Base-by-base conservation (phyloP, 2,888 invertebrate genomes). In the Eristalis arbustorum region DNA sequence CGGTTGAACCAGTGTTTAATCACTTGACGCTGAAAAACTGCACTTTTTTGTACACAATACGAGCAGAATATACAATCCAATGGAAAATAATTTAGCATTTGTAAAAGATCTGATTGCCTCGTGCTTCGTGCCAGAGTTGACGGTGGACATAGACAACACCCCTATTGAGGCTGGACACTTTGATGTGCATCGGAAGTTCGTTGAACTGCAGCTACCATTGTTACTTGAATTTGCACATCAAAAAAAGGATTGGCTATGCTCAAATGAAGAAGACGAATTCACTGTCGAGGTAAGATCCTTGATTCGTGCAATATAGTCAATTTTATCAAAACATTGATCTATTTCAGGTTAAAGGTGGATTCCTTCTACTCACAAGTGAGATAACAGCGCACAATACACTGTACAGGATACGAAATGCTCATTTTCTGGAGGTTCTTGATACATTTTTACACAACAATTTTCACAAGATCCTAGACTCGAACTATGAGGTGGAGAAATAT, bases 291-390 rank as follows among this genome's bases (percentile, higher is more conserved):
- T 88, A 25, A 34, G n/a, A n/a, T n/a, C n/a, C n/a, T n/a, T n/a
- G n/a, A n/a, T n/a, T n/a, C n/a, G n/a, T n/a, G n/a, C n/a, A n/a
- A n/a, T n/a, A n/a, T n/a, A n/a, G n/a, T n/a, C n/a, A n/a, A n/a
- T 31, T 31, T 25, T 14, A 13, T 18, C 49, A 6, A 34, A 2
- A 25, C 10, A n/a, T 34, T 1, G 18, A 31, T 18, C 49, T 31
- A 3, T 74, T 84, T 23, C n/a, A 92, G 92, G 31, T 90, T 13
- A 88, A 89, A 14, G 88, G 89, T 1, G 76, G 82, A 18, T 89
- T 92, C 0, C 71, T 91, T 1, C 23, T 91, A 18, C 76, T 92
- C 10, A 75, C 91, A 0, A 91, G 91, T 79, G 92, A 92, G 88
- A 71, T 92, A 49, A 90, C 90, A 1, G 90, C 91, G 13, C 59